phyloP scores from a whole-genome alignment of 2,888 invertebrate species.

The Gnatocerus cornutus region DNA sequence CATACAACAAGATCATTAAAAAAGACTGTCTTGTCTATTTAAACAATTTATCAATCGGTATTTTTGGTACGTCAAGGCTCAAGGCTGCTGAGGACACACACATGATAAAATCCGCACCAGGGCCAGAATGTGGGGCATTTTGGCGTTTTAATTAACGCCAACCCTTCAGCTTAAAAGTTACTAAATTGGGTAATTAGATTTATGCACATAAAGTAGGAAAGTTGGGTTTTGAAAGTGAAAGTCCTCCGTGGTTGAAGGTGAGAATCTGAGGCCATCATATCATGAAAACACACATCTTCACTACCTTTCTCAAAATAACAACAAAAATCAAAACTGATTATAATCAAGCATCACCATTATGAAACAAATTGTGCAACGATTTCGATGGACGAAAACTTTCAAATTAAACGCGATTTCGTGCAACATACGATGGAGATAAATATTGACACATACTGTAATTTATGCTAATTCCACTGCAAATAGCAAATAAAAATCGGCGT shows the following conservation, averaged over 20 bases:
- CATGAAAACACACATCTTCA: not conserved
- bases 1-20: conserved; percentile 17
- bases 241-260: conserved; percentile 25
- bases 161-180: conserved; percentile 19
- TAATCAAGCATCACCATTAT: not conserved
- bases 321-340: not conserved
- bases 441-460: conserved; percentile 1
- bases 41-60: conserved; percentile 23
- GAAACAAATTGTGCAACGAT: not conserved
- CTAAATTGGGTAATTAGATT: conserved; percentile 30
- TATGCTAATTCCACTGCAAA: conserved; percentile 7
- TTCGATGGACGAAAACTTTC: not conserved
- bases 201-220: conserved; percentile 31
- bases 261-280: conserved; percentile 14
- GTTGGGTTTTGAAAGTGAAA: conserved; percentile 41
- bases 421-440: not conserved
- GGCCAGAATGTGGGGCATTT: not conserved
- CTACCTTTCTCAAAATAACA: conserved; percentile 1
- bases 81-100: conserved; percentile 20
- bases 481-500: not conserved
- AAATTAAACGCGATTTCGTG: not conserved
- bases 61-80: conserved; percentile 35
- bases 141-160: conserved; percentile 9
- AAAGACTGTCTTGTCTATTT: conserved; percentile 7
- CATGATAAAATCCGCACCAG: conserved; percentile 1